A percentile compares a stretch with the other conserved stretches of the same genome.
Conservation (phyloP, 2,797 vertebrate genomes). For the Enteromius paludinosus region DNA sequence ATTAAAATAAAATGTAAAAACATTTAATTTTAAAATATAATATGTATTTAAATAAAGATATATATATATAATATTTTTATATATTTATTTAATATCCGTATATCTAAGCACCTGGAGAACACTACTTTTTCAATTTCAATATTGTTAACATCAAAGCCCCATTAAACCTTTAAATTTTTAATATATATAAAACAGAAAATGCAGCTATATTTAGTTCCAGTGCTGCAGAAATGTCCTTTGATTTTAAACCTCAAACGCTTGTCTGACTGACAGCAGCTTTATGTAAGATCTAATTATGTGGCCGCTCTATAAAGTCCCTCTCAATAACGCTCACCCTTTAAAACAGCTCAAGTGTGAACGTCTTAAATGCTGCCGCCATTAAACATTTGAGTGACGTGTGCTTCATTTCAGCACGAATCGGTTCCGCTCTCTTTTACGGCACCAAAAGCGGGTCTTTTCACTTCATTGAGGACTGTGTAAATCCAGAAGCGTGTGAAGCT, state of each 20-base stretch:
- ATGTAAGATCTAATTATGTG: constrained; percentile 50
- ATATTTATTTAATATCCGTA: no score
- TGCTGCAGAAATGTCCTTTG: background rate
- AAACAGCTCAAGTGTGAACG: constrained; percentile 57
- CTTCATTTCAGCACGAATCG: constrained; percentile 48
- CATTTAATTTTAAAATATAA: no score
- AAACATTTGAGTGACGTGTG: constrained; percentile 57
- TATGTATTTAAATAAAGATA: no score
- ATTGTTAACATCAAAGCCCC: no score
- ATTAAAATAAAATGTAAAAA: no score
- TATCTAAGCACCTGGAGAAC: background rate
- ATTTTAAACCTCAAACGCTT: constrained; percentile 10
- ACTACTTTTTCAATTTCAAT: background rate
- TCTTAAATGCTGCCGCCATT: constrained; percentile 56
- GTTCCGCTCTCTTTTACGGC: constrained; percentile 20
- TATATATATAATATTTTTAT: no score
- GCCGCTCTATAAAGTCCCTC: constrained; percentile 22
- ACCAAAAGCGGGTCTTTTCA: background rate
- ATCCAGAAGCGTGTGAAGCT: constrained; percentile 39
- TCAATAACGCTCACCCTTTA: constrained; percentile 43
- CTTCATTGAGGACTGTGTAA: constrained; percentile 38
- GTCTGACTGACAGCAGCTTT: constrained; percentile 42
- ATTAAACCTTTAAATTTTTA: background rate
- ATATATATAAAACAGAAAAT: background rate
- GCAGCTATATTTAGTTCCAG: background rate